Evolutionary conservation across 2,888 invertebrate species (phyloP), one percentile per base, ranked within the genome.

Genomic region (Sisyra nigra): DNA sequence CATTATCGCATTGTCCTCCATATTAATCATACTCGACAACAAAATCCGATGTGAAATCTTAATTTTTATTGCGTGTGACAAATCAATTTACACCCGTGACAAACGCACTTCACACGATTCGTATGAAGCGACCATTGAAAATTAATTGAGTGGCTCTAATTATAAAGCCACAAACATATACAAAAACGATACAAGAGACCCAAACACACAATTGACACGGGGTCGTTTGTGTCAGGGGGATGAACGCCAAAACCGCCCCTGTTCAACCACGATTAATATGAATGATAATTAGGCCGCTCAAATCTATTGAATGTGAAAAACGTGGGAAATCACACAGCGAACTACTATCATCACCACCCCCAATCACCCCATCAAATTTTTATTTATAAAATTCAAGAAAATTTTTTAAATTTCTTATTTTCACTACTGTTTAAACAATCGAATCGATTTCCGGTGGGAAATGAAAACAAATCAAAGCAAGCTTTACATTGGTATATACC

Each of bases 131-230:
- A 37, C 37, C 18, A 37, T 37, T 15, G 10, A 37, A 37, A 37
- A 37, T 37, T 37, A 37, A 37, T 37, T 37, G 37, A 37, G 37
- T 37, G 37, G 18, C 37, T 37, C 37, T 37, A 37, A 37, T 37
- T 37, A 37, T 37, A 37, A 37, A 37, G 37, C 37, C 37, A 37
- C 37, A 37, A 37, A 24, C 7, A 24, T 24, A 24, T 37, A 37
- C 37, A 37, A 37, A 37, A 11, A 14, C 37, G 37, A 15, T 37
- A 37, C 11, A 14, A 33, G 33, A 8, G 31, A 33, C 5, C 33
- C 33, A 33, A 13, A 33, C 33, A n/a, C n/a, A 33, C n/a, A 33
- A 33, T 14, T 33, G 14, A 33, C 33, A 33, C 14, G 11, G 33
- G 11, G 14, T 33, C 24, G 24, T 24, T n/a, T 7, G 24, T 7